phyloP scores from a whole-genome alignment of 1,140 invertebrate genomes.

The Polypedilum vanderplanki region DNA sequence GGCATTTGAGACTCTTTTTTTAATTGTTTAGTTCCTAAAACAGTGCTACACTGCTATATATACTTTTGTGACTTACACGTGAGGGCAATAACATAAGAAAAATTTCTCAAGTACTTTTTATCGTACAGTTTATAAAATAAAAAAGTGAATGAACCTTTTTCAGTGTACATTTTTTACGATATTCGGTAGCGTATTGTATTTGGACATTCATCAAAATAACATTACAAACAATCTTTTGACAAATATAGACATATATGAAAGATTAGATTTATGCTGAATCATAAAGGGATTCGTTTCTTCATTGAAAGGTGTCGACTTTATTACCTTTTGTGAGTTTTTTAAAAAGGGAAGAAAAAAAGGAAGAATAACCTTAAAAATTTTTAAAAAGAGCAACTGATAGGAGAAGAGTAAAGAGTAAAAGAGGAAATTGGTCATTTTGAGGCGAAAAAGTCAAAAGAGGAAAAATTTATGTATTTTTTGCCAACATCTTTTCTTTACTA shows the following conservation, averaged over 20 bases:
- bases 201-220: slow-evolving; percentile 18
- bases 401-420: not conserved
- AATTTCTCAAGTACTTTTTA: too few species aligned
- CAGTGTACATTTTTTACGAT: too few species aligned
- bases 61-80: too few species aligned
- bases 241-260: not conserved
- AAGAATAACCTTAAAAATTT: too few species aligned
- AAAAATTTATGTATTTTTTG: not conserved
- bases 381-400: too few species aligned
- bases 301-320: slow-evolving; percentile 12
- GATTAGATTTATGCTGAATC: not conserved
- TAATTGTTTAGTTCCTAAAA: too few species aligned
- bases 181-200: not conserved
- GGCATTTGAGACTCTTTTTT: too few species aligned
- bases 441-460: not conserved
- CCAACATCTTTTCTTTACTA: too few species aligned
- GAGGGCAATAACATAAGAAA: too few species aligned
- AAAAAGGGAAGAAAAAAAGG: not conserved
- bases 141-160: too few species aligned
- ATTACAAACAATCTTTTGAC: not conserved
- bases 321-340: not conserved
- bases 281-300: not conserved
- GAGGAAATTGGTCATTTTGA: slow-evolving; percentile 10
- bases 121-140: too few species aligned
- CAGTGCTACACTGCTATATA: too few species aligned